Base-by-base conservation (phyloP, 2,888 invertebrate genomes). In the Pseudococcus longispinus region DNA sequence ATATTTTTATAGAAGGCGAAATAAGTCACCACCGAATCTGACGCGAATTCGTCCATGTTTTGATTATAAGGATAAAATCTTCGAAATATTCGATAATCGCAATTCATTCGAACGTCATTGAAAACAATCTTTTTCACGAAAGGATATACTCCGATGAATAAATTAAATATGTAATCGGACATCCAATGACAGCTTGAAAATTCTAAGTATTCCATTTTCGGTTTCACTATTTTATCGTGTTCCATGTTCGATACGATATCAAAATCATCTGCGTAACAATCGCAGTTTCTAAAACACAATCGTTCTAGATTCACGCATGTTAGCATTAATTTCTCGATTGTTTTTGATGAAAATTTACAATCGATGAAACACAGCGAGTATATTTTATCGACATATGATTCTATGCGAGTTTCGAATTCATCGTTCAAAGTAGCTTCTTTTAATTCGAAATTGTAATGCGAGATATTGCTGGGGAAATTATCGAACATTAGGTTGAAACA, bases 1-100 rank as follows among this genome's bases (percentile, higher is more conserved):
- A 70, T 70, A 70, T 26, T 70, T 29, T 70, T 70, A 29, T 70
- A 70, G 29, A 70, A 70, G 2, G 70, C 70, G 18, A 70, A 70
- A 29, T 70, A 70, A 5, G 70, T 70, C 18, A 70, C 29, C 2
- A 70, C 70, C 4, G 18, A 70, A 29, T 70, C 70, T 0, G 70
- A 70, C 4, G 70, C 70, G 18, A 70, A 70, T 29, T 70, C 70
- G 29, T 70, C 29, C 29, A 70, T 70, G 8, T 18, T 70, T 18
- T 70, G 29, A 70, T 70, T 26, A 70, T 29, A 29, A 1, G 70
- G 70, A 70, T 70, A 70, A 70, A 70, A 70, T 29, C 70, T 70
- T 29, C 70, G 70, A 29, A 70, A 70, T 29, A 70, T 18, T 8
- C 70, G 70, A 29, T 29, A 70, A 29, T 70, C 70, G 13, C 70